Base-by-base conservation (phyloP, 2,888 invertebrate species). In the Mactromeris polynyma region DNA sequence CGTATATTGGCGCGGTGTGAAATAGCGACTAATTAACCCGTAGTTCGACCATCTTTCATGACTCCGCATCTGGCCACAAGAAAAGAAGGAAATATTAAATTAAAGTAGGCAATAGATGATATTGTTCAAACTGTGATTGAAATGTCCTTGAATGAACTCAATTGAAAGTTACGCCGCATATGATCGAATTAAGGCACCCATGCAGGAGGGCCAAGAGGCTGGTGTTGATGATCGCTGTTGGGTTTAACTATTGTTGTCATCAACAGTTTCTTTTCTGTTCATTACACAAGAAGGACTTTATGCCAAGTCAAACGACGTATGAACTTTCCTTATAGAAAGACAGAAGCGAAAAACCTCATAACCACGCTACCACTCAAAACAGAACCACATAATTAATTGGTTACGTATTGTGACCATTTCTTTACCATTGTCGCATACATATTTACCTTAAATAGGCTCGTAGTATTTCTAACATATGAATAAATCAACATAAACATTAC, bases 11-110 rank as follows among this genome's bases (percentile, higher is more conserved):
- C 40, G 69, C 31, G 73, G 73, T 81, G 85, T 84, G 42, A 85
- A 85, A 85, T 85, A 77, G 88, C 69, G 81, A 85, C 85, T 88
- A 88, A 88, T 88, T 85, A 88, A 88, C 88, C 85, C 38, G 6
- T 38, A 11, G 73, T 51, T 42, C 51, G 73, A 69, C 81, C 85
- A 81, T 77, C 26, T 84, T 58, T 85, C 77, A 38, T 40, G 73
- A 33, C 69, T 69, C 73, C 51, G 80, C 85, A 85, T 85, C 85
- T 85, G 85, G 85, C 85, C 85, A 64, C 85, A 85, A 80, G 73
- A 21, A 73, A 42, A 73, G 33, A 26, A 38, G 80, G 78, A 87
- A 87, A 80, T 87, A 83, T 83, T 87, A 87, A 87, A 36, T 83
- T 69, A 73, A 80, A 83, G 40, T 51, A 69, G 36, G 83, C 83